phyloP scores from a whole-genome alignment of 2,113 vertebrate genomes.

The Istiophorus platypterus region DNA sequence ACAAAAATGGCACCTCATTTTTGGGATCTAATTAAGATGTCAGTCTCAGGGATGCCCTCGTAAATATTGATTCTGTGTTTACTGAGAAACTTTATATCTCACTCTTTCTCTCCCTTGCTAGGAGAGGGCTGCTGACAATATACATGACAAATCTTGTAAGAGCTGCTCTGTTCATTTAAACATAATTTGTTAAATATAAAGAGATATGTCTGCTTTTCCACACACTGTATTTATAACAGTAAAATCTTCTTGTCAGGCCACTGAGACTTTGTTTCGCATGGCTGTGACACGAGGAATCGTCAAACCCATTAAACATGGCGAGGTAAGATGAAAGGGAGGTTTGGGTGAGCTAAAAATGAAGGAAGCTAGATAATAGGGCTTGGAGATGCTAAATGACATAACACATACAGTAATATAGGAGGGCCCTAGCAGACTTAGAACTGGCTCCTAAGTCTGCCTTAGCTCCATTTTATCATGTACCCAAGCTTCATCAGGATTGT shows the following conservation, averaged over 20 bases:
- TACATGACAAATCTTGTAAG: conserved; percentile 99
- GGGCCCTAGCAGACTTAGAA: too few relatives aligned
- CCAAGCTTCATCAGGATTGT: not conserved
- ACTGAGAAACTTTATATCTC: not conserved
- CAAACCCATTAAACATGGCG: conserved; percentile 84
- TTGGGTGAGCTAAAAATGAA: not conserved
- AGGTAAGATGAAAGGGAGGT: conserved; percentile 70
- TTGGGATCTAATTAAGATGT: not conserved
- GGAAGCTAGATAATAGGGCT: not conserved
- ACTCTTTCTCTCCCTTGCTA: conserved; percentile 72
- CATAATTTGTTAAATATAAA: not conserved
- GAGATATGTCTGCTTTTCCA: not conserved
- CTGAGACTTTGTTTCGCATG: conserved; percentile 86
- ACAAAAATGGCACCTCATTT: not conserved
- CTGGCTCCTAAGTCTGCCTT: not conserved
- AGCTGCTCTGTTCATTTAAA: conserved; percentile 27
- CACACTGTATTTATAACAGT: not conserved
- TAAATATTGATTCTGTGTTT: not conserved
- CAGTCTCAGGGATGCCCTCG: not conserved
- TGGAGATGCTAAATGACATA: not conserved
- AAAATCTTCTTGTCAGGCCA: conserved; percentile 75
- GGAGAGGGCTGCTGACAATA: conserved; percentile 99
- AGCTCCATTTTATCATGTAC: not conserved
- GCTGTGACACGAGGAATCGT: conserved; percentile 82
- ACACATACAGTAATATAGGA: not conserved